Conservation (phyloP, 2,797 vertebrate species). For the Chiloscyllium punctatum region DNA sequence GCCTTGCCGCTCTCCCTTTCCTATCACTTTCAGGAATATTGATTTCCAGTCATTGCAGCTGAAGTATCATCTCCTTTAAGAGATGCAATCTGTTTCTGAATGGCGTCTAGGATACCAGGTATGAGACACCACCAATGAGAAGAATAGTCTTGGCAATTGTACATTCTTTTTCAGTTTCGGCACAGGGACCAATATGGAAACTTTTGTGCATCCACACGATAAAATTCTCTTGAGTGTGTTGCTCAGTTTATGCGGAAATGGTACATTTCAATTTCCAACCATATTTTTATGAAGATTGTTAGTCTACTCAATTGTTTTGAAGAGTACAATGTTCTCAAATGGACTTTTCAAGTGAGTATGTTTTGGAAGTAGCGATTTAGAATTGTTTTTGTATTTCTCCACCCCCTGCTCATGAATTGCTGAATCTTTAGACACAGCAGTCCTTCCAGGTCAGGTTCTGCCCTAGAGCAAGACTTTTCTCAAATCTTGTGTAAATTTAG, state of each 20-base stretch:
- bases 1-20: neutral
- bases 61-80: neutral
- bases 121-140: neutral
- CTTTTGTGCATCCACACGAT: neutral
- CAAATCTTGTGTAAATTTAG: neutral
- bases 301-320: neutral
- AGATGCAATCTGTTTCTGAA: neutral
- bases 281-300: neutral
- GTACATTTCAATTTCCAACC: neutral
- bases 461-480: neutral
- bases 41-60: neutral
- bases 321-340: neutral
- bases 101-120: too few relatives aligned
- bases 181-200: neutral
- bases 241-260: neutral
- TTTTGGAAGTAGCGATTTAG: neutral
- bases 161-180: neutral
- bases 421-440: neutral
- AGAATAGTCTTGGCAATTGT: neutral
- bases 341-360: neutral
- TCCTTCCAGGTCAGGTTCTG: neutral
- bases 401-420: neutral
- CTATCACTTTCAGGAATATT: neutral
- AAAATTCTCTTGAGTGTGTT: neutral
- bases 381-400: neutral